phyloP scores from a whole-genome alignment of 1,140 invertebrate genomes.

The Drosophila prosaltans region DNA sequence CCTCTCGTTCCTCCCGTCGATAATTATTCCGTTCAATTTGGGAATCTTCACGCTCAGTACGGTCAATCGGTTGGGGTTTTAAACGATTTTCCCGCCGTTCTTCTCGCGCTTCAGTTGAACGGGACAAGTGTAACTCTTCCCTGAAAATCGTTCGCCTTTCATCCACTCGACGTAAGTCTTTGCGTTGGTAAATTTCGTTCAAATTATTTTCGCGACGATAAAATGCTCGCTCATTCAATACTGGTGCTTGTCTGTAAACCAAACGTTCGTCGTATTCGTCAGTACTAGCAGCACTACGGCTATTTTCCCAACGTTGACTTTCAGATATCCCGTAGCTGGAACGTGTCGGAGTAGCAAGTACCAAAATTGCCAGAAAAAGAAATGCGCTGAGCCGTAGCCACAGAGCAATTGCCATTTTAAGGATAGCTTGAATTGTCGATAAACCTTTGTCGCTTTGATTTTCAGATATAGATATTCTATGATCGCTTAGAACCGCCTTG shows the following conservation, averaged over 20 bases:
- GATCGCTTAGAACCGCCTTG: background rate
- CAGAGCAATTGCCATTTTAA: conserved; percentile 41
- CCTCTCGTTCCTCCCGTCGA: background rate
- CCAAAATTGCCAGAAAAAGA: conserved; percentile 41
- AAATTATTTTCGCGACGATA: conserved; percentile 10
- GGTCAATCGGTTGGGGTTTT: conserved; percentile 8
- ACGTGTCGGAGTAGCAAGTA: conserved; percentile 19
- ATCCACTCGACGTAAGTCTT: background rate
- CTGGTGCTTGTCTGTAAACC: conserved; percentile 61
- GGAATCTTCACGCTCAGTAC: background rate
- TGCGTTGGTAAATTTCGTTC: background rate
- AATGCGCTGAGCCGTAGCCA: conserved; percentile 55
- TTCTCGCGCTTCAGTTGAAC: background rate
- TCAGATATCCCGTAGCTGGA: conserved; percentile 8
- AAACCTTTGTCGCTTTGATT: background rate
- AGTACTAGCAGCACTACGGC: background rate
- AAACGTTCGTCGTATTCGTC: conserved; percentile 67
- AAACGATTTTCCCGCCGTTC: background rate
- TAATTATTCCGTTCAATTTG: conserved; percentile 2
- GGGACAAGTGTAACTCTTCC: background rate
- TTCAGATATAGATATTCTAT: background rate
- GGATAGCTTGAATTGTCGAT: conserved; percentile 25
- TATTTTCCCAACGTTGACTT: conserved; percentile 28
- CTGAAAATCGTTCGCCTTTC: background rate
- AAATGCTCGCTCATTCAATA: background rate